Evolutionary conservation across 2,888 invertebrate species (phyloP).

Genomic region (Lepidonotus clava): DNA sequence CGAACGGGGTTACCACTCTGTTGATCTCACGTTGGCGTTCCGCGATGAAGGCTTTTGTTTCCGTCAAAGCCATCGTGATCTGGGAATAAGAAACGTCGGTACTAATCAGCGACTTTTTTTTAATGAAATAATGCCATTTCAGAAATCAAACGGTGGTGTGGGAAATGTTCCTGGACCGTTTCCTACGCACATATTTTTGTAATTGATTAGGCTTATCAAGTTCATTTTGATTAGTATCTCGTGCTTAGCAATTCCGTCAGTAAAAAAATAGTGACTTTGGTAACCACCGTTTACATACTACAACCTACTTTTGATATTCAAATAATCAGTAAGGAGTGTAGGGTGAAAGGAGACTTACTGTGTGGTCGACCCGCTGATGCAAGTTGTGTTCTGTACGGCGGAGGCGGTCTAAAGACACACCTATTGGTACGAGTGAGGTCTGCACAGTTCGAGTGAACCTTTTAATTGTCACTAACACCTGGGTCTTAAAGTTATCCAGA

Average conservation of each 20-base stretch:
- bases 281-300: no score
- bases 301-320: no score
- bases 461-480: not conserved
- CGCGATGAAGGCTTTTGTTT: slow-evolving; percentile 60
- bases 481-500: not conserved
- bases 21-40: slow-evolving; percentile 69
- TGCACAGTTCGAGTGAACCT: not conserved
- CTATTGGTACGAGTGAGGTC: not conserved
- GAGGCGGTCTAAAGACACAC: slow-evolving; percentile 17
- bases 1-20: slow-evolving; percentile 67
- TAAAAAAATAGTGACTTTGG: no score
- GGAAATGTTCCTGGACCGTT: no score
- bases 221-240: no score
- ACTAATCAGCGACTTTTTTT: no score
- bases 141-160: no score
- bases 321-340: not conserved
- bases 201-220: no score
- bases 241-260: no score
- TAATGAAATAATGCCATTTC: no score
- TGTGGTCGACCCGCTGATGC: slow-evolving; percentile 1
- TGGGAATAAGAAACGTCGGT: not conserved
- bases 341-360: not conserved
- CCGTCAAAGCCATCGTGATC: not conserved
- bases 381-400: not conserved
- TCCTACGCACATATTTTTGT: no score